Evolutionary conservation across 2,888 invertebrate species (phyloP), one percentile per base, ranked within the genome.

Genomic region (Aplocera efformata): DNA sequence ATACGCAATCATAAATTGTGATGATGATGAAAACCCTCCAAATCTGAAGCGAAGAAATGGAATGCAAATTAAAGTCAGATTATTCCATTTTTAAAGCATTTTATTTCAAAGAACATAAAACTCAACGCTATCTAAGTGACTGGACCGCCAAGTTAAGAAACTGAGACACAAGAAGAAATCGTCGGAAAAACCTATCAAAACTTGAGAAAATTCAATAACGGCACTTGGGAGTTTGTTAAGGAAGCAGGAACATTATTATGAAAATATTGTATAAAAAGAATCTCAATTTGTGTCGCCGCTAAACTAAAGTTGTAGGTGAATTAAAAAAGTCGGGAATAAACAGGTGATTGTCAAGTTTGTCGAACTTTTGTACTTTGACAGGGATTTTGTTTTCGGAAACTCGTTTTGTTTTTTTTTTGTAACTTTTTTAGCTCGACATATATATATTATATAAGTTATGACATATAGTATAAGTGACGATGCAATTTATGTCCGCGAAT

Each of bases 161-260:
- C 71, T 72, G 79, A 72, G 34, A 79, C 81, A 75, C 67, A 49
- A 72, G 67, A 63, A 75, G 72, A 76, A 82, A 81, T 82, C 78
- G 80, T 68, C 76, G 82, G 78, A 79, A 81, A 85, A 79, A 86
- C 86, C 86, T 85, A 86, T 86, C 86, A 86, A 84, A 86, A 86
- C 80, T 86, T 84, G 78, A 75, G 83, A 77, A 84, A 86, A 86
- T 86, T 86, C 84, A 86, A 86, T 86, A 86, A 86, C 74, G 82
- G 73, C 82, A 85, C 82, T 86, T 83, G 74, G 69, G 83, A 86
- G 78, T 86, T 86, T 81, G 80, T 79, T 82, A 80, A 79, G 75
- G 75, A 73, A 81, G 78, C 79, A 58, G 67, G 77, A 78, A 82
- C 79, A 79, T 82, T 81, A 72, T 79, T 72, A 78, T 79, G 63